Percentiles rank a stretch among this genome's conserved stretches.
Conservation (phyloP, 2,888 invertebrate genomes). For the Tipula lateralis region DNA sequence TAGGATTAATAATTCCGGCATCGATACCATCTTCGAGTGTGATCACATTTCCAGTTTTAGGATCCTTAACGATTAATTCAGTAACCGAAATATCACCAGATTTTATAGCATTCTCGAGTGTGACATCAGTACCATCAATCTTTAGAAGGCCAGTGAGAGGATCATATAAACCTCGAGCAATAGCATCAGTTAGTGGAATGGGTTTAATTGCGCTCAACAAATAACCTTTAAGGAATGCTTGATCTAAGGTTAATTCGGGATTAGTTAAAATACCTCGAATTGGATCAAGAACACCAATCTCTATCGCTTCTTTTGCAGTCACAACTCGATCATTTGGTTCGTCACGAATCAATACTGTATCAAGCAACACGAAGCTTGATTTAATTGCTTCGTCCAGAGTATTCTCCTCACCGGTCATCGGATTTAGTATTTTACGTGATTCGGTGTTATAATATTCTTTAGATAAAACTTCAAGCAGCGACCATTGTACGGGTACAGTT, state of each 20-base stretch:
- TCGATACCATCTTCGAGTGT: constrained; percentile 74
- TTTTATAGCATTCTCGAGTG: constrained; percentile 68
- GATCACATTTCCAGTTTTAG: constrained; percentile 73
- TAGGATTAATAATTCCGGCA: constrained; percentile 69
- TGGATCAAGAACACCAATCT: constrained; percentile 64
- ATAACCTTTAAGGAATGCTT: constrained; percentile 76
- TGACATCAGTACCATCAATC: constrained; percentile 63
- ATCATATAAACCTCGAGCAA: constrained; percentile 75
- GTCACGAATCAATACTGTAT: constrained; percentile 67
- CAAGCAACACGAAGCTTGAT: constrained; percentile 65
- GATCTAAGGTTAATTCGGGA: constrained; percentile 67
- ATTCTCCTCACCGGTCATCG: constrained; percentile 67
- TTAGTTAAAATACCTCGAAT: constrained; percentile 63
- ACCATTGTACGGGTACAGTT: constrained; percentile 65
- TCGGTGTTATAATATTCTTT: constrained; percentile 71
- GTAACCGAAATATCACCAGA: constrained; percentile 70
- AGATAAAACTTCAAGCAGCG: constrained; percentile 68
- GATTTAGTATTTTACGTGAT: constrained; percentile 70
- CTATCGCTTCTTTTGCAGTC: constrained; percentile 64
- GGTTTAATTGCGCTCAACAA: constrained; percentile 73
- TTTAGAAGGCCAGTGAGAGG: constrained; percentile 66
- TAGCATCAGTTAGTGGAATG: constrained; percentile 75
- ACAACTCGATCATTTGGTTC: constrained; percentile 63
- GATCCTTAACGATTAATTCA: constrained; percentile 73
- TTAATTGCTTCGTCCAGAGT: constrained; percentile 72